Conservation (phyloP, 2,888 invertebrate species). For the Caenorhabditis becei region DNA sequence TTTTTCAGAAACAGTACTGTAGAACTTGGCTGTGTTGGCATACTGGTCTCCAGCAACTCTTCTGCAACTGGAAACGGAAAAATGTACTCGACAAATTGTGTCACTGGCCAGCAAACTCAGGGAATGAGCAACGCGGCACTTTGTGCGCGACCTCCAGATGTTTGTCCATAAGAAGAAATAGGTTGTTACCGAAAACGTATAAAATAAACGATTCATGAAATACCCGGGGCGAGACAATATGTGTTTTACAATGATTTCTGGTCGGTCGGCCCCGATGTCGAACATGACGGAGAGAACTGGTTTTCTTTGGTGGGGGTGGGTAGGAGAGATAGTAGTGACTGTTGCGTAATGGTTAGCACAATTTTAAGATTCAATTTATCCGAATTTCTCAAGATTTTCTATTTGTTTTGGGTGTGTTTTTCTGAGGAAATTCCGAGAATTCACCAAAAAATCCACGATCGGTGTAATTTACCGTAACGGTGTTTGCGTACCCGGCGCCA, state of each 20-base stretch:
- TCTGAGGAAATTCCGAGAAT: too few species aligned
- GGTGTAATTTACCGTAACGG: too few species aligned
- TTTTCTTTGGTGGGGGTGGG: too few species aligned
- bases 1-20: conserved; percentile 18
- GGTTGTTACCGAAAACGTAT: neutral
- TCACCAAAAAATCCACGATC: too few species aligned
- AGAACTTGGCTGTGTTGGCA: conserved; percentile 41
- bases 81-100: conserved; percentile 38
- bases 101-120: conserved; percentile 18
- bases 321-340: too few species aligned
- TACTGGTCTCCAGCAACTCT: conserved; percentile 5
- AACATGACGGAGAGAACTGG: conserved; percentile 28
- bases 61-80: conserved; percentile 8
- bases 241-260: conserved; percentile 40
- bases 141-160: conserved; percentile 46
- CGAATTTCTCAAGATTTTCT: too few species aligned
- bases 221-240: conserved; percentile 10
- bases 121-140: conserved; percentile 50
- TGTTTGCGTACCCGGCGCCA: too few species aligned
- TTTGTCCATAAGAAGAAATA: conserved; percentile 28
- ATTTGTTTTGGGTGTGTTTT: too few species aligned
- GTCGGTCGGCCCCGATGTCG: conserved; percentile 4
- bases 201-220: conserved; percentile 56
- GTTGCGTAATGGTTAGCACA: too few species aligned
- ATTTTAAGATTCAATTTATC: too few species aligned